These are phyloP conservation scores for Lepidocyrtoides sp. DNA, from an alignment of 2,888 invertebrate species.

Conservation along the genomic window DNA sequence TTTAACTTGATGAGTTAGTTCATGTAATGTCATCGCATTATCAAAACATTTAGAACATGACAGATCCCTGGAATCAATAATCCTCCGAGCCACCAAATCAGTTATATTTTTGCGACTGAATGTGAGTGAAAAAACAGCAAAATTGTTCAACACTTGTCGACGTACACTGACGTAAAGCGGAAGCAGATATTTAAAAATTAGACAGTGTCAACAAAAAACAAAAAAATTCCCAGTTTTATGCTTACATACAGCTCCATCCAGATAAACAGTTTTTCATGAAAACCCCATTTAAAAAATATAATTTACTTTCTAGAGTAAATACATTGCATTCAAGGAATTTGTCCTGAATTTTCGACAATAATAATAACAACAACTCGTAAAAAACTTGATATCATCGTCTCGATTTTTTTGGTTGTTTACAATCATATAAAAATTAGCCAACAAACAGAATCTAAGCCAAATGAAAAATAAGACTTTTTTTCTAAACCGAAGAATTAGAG, in stretches of 20 bases:
- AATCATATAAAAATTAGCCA: neutral
- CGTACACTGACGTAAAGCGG: neutral
- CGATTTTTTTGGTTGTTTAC: conserved; percentile 6
- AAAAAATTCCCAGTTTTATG: neutral
- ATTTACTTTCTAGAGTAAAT: neutral
- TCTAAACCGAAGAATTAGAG: neutral
- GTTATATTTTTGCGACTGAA: neutral
- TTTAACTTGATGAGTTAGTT: no score
- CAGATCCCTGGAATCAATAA: neutral
- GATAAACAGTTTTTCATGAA: neutral
- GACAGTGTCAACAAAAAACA: neutral
- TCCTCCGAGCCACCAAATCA: neutral
- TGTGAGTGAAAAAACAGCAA: neutral
- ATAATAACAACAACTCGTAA: conserved; percentile 67
- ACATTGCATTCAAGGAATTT: conserved; percentile 16
- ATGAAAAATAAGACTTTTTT: neutral
- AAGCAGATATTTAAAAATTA: neutral
- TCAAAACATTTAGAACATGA: neutral
- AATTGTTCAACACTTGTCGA: neutral
- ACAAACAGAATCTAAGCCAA: conserved; percentile 1
- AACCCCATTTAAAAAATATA: neutral
- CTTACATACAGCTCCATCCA: neutral
- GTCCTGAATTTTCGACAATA: conserved; percentile 74
- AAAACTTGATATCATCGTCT: neutral
- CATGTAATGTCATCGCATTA: neutral